Conservation (phyloP, 2,888 invertebrate genomes). For the Drosophila anceps region DNA sequence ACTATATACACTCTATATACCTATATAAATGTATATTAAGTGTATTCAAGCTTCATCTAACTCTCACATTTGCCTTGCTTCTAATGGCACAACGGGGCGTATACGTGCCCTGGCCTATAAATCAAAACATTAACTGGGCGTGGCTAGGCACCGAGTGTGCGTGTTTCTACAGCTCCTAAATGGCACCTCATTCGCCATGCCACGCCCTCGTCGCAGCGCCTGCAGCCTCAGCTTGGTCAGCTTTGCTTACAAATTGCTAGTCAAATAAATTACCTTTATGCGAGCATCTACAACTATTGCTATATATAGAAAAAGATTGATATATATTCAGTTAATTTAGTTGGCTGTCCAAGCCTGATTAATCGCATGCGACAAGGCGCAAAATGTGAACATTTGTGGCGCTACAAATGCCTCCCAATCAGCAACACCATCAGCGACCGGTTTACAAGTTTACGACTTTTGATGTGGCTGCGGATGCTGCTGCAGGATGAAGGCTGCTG, state of each 20-base stretch:
- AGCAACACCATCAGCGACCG: constrained; percentile 78
- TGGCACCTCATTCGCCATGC: neutral
- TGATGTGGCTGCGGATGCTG: constrained; percentile 56
- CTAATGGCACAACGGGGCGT: constrained; percentile 44
- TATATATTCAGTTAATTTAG: constrained; percentile 37
- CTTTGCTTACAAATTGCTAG: constrained; percentile 68
- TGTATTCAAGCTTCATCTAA: neutral
- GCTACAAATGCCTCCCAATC: constrained; percentile 71
- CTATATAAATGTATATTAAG: neutral
- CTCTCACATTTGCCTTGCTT: neutral
- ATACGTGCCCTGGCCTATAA: constrained; percentile 48
- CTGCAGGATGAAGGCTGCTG: neutral
- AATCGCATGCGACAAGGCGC: constrained; percentile 38
- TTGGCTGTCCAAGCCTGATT: constrained; percentile 34
- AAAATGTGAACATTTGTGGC: constrained; percentile 76
- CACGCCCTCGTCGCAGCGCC: neutral
- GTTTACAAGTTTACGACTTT: constrained; percentile 75
- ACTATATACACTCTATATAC: neutral
- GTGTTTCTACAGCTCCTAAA: constrained; percentile 31
- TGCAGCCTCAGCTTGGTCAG: constrained; percentile 12
- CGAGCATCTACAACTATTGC: neutral
- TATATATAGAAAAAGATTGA: neutral
- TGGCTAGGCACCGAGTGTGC: constrained; percentile 28
- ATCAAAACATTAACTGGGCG: constrained; percentile 80
- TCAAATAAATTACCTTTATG: constrained; percentile 59